Conservation (phyloP, 2,113 vertebrate species). For the Desmodus rotundus region DNA sequence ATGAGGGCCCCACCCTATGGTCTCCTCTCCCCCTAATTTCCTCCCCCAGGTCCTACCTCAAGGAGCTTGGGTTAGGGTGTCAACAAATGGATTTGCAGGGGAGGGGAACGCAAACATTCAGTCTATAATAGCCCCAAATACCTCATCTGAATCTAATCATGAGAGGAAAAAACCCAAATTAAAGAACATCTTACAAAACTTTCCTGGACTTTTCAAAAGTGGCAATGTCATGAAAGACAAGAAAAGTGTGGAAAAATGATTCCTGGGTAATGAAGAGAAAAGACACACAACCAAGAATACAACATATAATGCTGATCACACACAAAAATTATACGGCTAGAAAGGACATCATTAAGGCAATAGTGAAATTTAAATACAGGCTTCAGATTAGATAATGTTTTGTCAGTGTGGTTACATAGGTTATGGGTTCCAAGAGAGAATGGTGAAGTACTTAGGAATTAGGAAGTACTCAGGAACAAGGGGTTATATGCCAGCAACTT, state of each 20-base stretch:
- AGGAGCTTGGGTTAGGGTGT: not conserved
- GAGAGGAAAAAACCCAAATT: not conserved
- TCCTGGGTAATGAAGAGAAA: not conserved
- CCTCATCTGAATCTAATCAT: not conserved
- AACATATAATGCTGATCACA: not conserved
- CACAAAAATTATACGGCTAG: not conserved
- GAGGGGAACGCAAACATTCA: not conserved
- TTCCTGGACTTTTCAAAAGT: not conserved
- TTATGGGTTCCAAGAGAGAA: not conserved
- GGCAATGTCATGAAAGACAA: not conserved
- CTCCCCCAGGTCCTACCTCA: not conserved
- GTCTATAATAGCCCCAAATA: not conserved
- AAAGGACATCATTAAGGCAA: not conserved
- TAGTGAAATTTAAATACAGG: not conserved
- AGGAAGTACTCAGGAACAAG: not conserved
- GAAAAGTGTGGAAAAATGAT: not conserved
- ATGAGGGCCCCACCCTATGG: not conserved
- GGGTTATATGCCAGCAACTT: not conserved
- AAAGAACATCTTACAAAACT: not conserved
- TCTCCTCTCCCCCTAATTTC: not conserved
- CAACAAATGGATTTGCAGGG: not conserved
- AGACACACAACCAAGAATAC: not conserved
- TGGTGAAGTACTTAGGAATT: not conserved
- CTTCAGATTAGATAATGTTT: not conserved
- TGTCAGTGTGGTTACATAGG: not conserved